phyloP scores from a whole-genome alignment of 2,113 vertebrate species.

The Peromyscus leucopus region DNA sequence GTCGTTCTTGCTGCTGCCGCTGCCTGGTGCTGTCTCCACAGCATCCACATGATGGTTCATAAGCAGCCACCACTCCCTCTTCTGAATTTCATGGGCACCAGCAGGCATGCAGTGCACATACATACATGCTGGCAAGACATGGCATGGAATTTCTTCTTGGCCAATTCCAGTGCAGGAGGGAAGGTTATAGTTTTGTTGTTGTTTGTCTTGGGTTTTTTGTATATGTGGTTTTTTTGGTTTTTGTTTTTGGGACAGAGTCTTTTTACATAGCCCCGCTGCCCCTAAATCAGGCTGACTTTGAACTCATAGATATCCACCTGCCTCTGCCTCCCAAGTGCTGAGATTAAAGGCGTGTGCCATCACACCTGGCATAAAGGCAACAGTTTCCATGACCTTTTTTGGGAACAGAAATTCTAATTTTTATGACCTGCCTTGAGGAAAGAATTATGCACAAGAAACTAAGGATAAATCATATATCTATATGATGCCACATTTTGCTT shows the following conservation, averaged over 20 bases:
- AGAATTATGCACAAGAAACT: not conserved
- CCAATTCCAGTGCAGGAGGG: not conserved
- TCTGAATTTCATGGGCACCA: not conserved
- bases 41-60: not conserved
- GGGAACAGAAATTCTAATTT: not conserved
- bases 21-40: not conserved
- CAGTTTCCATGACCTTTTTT: not conserved
- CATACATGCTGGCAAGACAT: not conserved
- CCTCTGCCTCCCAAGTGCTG: not conserved
- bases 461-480: not conserved
- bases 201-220: not conserved
- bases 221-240: not conserved
- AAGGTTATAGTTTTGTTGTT: not conserved
- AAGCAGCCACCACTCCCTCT: not conserved
- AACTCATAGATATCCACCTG: not conserved
- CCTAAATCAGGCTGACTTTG: not conserved
- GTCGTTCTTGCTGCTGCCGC: no score
- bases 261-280: not conserved
- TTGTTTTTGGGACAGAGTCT: not conserved
- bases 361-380: not conserved
- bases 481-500: not conserved
- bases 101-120: not conserved
- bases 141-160: not conserved
- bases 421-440: not conserved
- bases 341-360: not conserved